Percentiles rank a stretch among this genome's conserved stretches.
phyloP scores from a whole-genome alignment of 2,113 vertebrate genomes.

The Chaenogobius annularis region DNA sequence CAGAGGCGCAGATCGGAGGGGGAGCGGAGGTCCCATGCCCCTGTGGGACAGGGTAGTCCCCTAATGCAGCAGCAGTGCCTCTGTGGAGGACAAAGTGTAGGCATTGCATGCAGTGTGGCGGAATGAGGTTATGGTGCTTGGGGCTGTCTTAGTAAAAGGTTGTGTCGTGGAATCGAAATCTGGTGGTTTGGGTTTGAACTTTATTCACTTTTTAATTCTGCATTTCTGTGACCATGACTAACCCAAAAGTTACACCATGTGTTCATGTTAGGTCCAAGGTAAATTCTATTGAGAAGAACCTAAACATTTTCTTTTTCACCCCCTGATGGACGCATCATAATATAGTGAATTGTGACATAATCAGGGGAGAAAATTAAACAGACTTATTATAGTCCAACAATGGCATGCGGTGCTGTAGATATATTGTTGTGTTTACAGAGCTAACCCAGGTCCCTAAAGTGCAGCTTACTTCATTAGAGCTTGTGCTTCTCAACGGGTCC shows the following conservation, averaged over 20 bases:
- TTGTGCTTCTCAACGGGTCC: not conserved
- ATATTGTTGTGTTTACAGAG: not conserved
- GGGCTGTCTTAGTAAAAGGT: not conserved
- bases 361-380: too few relatives aligned
- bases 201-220: not conserved
- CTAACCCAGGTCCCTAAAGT: not conserved
- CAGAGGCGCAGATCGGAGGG: constrained; percentile 20
- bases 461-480: not conserved
- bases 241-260: not conserved
- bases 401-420: not conserved
- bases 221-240: not conserved
- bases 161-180: not conserved
- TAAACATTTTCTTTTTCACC: too few relatives aligned
- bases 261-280: not conserved
- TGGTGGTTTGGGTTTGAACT: not conserved
- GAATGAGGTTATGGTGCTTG: constrained; percentile 37
- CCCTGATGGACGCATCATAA: too few relatives aligned
- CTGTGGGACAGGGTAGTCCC: constrained; percentile 56
- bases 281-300: too few relatives aligned
- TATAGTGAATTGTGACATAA: too few relatives aligned
- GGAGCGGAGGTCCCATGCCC: constrained; percentile 39
- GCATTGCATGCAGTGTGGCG: constrained; percentile 75
- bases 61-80: constrained; percentile 76
- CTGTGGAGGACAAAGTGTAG: constrained; percentile 85
- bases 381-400: not conserved